These are phyloP conservation scores for Steatocranus sp. DNA, from an alignment of 2,797 vertebrate species.

Conservation along the genomic window DNA sequence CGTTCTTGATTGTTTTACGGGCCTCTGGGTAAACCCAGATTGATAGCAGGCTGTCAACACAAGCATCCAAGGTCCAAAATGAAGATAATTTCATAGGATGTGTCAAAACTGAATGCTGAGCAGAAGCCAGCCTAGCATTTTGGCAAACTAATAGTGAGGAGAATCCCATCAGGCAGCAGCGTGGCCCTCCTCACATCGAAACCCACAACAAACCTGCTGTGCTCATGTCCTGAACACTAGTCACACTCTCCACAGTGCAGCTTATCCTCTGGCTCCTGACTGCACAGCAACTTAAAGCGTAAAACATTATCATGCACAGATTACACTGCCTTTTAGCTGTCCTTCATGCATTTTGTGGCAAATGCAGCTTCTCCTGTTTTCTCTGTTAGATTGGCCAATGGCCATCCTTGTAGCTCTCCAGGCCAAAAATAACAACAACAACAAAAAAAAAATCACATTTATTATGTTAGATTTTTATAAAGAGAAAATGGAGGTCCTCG, in stretches of 20 bases:
- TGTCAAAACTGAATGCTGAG: background rate
- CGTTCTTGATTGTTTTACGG: conserved; percentile 16
- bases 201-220: conserved; percentile 15
- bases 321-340: background rate
- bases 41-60: background rate
- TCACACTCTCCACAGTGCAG: background rate
- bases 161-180: background rate
- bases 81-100: background rate
- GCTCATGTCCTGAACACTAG: background rate
- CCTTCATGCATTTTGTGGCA: background rate
- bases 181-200: background rate
- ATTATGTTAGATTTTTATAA: background rate
- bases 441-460: background rate
- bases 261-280: background rate
- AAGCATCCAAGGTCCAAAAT: background rate
- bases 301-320: background rate
- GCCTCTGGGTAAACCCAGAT: background rate
- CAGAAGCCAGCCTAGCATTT: background rate
- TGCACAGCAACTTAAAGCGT: background rate
- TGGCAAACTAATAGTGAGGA: background rate
- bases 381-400: background rate
- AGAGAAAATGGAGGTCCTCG: fast-evolving
- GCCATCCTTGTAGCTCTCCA: background rate
- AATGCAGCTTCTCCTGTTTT: background rate
- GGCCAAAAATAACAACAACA: background rate